Conservation (phyloP, 2,888 invertebrate genomes). For the Phortica magna region DNA sequence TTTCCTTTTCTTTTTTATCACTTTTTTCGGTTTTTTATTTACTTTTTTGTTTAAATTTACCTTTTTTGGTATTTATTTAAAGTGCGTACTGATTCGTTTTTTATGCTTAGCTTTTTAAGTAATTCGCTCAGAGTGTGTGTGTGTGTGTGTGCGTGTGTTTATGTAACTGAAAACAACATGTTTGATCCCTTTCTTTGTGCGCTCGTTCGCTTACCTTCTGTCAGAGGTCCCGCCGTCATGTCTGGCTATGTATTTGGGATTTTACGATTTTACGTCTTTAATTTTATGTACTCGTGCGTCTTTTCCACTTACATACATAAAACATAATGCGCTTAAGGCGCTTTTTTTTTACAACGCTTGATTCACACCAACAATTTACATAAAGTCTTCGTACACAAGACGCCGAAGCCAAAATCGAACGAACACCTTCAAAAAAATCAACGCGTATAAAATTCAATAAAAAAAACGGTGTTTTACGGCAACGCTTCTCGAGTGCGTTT, state of each 20-base stretch:
- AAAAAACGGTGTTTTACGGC: constrained; percentile 49
- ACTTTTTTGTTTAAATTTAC: background rate
- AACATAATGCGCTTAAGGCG: constrained; percentile 40
- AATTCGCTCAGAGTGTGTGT: background rate
- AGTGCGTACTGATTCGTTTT: background rate
- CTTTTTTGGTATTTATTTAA: background rate
- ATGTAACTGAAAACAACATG: background rate
- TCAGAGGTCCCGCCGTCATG: background rate
- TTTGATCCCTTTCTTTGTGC: constrained; percentile 10
- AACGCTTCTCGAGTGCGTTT: constrained; percentile 32
- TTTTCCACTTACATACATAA: background rate
- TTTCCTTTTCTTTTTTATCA: background rate
- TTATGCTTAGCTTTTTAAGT: background rate
- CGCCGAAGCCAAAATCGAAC: background rate
- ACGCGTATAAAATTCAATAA: constrained; percentile 57
- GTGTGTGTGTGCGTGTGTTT: background rate
- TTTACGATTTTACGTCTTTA: constrained; percentile 41
- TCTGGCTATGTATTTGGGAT: constrained; percentile 25
- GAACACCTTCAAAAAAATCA: constrained; percentile 3
- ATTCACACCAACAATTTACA: constrained; percentile 65
- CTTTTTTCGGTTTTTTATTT: background rate
- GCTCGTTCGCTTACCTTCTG: background rate
- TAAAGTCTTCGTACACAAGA: constrained; percentile 55
- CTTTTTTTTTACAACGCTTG: constrained; percentile 53
- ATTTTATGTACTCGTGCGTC: constrained; percentile 32